These are phyloP conservation scores for Progne subis DNA, from an alignment of 2,113 vertebrate genomes.

Conservation along the genomic window DNA sequence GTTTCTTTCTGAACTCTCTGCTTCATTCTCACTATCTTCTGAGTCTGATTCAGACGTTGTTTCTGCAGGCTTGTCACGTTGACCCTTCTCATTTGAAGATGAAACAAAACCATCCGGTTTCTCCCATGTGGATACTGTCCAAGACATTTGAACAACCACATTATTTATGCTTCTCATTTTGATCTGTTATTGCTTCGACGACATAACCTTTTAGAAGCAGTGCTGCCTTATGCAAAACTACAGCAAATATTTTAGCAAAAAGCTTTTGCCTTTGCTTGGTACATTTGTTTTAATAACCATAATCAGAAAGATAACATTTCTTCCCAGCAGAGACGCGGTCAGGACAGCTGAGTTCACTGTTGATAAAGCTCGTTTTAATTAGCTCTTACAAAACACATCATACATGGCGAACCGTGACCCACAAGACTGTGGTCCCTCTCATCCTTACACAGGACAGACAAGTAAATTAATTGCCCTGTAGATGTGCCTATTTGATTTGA, in stretches of 20 bases:
- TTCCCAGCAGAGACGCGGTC: neutral
- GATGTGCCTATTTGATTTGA: neutral
- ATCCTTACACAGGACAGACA: neutral
- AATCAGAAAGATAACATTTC: neutral
- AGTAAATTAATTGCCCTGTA: neutral
- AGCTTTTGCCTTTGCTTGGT: neutral
- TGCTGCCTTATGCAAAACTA: neutral
- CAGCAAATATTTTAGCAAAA: neutral
- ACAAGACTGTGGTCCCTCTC: neutral
- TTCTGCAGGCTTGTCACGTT: neutral
- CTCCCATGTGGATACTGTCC: constrained; percentile 91
- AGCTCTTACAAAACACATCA: neutral
- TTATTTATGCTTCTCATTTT: constrained; percentile 31
- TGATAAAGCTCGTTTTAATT: neutral
- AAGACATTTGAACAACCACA: constrained; percentile 60
- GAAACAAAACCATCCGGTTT: constrained; percentile 81
- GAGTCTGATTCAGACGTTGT: constrained; percentile 63
- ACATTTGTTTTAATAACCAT: neutral
- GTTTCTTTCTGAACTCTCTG: constrained; percentile 69
- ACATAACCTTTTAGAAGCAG: neutral
- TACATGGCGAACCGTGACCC: rapidly evolving
- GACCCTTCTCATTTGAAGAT: constrained; percentile 40
- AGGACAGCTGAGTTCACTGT: neutral
- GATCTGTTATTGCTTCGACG: neutral
- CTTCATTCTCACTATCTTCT: constrained; percentile 2